Percentiles rank a stretch among this genome's conserved stretches.
Evolutionary conservation across 2,888 invertebrate genomes (phyloP).

Genomic region (Tigriopus californicus): DNA sequence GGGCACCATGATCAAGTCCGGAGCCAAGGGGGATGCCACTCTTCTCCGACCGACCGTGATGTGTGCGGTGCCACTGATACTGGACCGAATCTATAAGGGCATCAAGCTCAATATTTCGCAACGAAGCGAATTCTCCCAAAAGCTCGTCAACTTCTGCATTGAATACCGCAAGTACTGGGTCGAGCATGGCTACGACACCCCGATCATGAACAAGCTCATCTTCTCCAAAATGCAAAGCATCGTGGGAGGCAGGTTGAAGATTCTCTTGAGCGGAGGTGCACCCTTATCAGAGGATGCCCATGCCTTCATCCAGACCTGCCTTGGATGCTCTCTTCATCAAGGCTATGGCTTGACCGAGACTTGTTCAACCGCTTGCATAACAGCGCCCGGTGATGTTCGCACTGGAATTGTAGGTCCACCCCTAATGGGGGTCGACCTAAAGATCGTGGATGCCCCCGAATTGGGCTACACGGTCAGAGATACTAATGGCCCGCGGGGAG

Average conservation of each 20-base stretch:
- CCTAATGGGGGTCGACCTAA: constrained; percentile 58
- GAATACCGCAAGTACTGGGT: not conserved
- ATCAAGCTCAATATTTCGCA: not conserved
- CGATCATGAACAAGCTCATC: constrained; percentile 27
- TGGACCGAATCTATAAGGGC: constrained; percentile 91
- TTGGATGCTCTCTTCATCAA: constrained; percentile 46
- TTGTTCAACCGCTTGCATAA: constrained; percentile 58
- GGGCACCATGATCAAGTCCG: constrained; percentile 88
- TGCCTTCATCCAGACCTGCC: constrained; percentile 70
- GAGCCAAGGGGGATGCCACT: constrained; percentile 80
- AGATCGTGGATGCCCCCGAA: constrained; percentile 80
- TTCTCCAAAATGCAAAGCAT: constrained; percentile 46
- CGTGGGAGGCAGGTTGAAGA: constrained; percentile 69
- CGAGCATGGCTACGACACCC: not conserved
- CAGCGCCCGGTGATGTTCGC: constrained; percentile 38
- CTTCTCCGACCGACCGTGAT: constrained; percentile 78
- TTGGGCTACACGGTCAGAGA: constrained; percentile 73
- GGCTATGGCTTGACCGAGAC: constrained; percentile 89
- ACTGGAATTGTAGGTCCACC: constrained; percentile 77
- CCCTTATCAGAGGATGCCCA: constrained; percentile 89
- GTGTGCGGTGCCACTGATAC: constrained; percentile 85
- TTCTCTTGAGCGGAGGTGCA: constrained; percentile 83
- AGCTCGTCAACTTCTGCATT: not conserved
- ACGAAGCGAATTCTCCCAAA: not conserved
- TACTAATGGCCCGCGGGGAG: constrained; percentile 20